phyloP scores from a whole-genome alignment of 2,113 vertebrate genomes.

The Enhydra lutris region DNA sequence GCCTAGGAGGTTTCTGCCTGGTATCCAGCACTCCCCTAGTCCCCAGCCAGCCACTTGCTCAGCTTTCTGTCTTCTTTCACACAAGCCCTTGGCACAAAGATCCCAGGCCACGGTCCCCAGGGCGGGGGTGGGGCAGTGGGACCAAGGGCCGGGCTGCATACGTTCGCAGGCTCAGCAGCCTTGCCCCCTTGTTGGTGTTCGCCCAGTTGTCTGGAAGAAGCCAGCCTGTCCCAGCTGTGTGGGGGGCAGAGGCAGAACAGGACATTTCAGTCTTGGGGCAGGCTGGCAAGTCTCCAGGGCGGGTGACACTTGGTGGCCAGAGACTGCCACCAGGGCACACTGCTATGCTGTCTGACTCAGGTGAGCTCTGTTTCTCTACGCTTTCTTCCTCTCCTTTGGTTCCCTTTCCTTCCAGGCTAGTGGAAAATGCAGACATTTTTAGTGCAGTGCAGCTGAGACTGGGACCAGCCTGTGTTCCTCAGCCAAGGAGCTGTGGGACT shows the following conservation, averaged over 20 bases:
- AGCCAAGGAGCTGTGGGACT: neutral
- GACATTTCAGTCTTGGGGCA: neutral
- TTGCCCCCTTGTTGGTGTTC: neutral
- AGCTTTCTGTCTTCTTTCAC: neutral
- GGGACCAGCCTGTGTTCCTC: neutral
- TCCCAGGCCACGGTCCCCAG: neutral
- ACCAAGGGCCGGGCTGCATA: neutral
- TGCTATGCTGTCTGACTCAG: neutral
- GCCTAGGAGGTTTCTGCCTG: neutral
- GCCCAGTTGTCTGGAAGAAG: neutral
- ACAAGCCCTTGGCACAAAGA: neutral
- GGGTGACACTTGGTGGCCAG: neutral
- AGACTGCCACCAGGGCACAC: neutral
- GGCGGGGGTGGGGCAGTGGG: neutral
- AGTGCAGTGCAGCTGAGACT: neutral
- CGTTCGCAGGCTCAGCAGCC: neutral
- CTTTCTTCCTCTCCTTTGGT: neutral
- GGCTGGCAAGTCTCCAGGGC: neutral
- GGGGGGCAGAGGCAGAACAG: neutral
- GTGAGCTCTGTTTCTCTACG: neutral
- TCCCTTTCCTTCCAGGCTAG: neutral
- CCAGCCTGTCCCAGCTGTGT: neutral
- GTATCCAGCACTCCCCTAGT: neutral
- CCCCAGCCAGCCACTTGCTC: neutral
- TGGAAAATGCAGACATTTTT: neutral